phyloP scores from a whole-genome alignment of 1,140 invertebrate species.

The Nasonia longicornis region DNA sequence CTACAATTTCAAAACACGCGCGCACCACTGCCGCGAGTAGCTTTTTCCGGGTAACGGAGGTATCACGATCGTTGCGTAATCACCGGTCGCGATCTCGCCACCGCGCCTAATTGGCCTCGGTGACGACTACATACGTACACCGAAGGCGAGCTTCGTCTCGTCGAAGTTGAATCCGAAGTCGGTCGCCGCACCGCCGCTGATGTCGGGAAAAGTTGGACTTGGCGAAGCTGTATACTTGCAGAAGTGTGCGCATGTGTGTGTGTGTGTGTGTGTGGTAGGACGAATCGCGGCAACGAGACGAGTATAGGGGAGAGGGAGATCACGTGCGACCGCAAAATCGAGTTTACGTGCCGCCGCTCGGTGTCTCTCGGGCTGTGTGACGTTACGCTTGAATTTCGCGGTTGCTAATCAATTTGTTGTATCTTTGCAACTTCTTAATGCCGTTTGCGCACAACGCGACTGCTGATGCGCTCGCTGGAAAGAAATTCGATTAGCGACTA shows the following conservation, averaged over 20 bases:
- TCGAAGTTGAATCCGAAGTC: neutral
- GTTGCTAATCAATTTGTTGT: conserved; percentile 29
- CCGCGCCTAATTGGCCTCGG: neutral
- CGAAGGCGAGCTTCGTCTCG: too few relatives aligned
- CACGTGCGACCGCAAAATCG: conserved; percentile 28
- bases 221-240: neutral
- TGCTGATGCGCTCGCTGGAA: neutral
- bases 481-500: neutral
- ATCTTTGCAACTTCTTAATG: neutral
- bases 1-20: neutral
- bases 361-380: neutral
- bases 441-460: neutral
- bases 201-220: neutral
- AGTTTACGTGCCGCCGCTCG: conserved; percentile 15
- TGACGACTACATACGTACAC: neutral
- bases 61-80: neutral
- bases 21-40: neutral
- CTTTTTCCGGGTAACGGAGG: neutral
- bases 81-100: neutral
- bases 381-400: conserved; percentile 7
- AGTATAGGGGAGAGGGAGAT: neutral
- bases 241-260: neutral
- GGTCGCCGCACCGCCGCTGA: neutral
- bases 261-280: neutral
- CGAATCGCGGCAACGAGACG: neutral